Evolutionary conservation across 1,140 invertebrate species (phyloP).

Genomic region (Anoplolepis gracilipes): DNA sequence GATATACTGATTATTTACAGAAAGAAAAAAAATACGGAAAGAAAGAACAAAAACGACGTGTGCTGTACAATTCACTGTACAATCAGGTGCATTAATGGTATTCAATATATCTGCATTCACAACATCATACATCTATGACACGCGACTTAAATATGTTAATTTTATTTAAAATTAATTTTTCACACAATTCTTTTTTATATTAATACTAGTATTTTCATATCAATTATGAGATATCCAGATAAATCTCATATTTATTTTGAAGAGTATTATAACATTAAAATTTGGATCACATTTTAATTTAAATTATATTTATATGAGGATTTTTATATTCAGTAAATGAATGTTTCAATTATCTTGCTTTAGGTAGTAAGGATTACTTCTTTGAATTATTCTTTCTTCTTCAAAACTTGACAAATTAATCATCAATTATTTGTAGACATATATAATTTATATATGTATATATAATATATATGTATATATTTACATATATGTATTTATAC

Average conservation of each 20-base stretch:
- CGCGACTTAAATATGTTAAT: neutral
- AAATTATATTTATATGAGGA: neutral
- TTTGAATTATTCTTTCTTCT: neutral
- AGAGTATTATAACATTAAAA: neutral
- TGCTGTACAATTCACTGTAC: constrained; percentile 32
- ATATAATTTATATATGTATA: too few relatives aligned
- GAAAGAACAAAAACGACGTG: constrained; percentile 23
- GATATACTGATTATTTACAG: constrained; percentile 57
- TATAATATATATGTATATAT: too few relatives aligned
- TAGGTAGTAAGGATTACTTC: neutral
- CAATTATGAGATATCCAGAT: neutral
- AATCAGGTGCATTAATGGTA: neutral
- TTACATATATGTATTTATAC: too few relatives aligned
- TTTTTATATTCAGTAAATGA: neutral
- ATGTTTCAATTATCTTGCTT: neutral
- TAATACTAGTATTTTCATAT: neutral
- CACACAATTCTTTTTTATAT: neutral
- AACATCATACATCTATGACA: neutral
- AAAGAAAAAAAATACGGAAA: constrained; percentile 28
- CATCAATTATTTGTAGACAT: too few relatives aligned
- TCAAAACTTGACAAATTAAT: neutral
- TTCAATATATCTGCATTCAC: neutral
- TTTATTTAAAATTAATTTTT: too few relatives aligned
- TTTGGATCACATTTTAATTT: neutral
- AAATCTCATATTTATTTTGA: neutral